These are phyloP conservation scores for Papilio glaucus DNA, from an alignment of 1,140 invertebrate genomes.

Conservation along the genomic window DNA sequence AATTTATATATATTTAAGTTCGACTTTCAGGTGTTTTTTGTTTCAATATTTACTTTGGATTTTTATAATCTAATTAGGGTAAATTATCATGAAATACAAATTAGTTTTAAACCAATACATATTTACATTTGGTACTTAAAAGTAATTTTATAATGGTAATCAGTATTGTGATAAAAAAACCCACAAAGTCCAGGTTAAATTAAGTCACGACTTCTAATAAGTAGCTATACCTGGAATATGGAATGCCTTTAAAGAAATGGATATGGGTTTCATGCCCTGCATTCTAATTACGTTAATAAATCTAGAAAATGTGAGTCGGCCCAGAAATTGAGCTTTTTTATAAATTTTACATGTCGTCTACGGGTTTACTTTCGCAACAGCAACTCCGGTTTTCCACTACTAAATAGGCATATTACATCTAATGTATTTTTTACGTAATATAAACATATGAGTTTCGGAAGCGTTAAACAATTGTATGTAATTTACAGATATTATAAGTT, in stretches of 20 bases:
- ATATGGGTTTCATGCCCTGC: neutral
- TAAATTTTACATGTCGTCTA: neutral
- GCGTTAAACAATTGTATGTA: too few species aligned
- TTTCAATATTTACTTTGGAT: too few species aligned
- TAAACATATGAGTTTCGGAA: too few species aligned
- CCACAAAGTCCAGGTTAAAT: neutral
- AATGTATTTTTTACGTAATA: too few species aligned
- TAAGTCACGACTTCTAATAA: neutral
- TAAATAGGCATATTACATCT: neutral
- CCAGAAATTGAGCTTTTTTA: neutral
- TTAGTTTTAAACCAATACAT: too few species aligned
- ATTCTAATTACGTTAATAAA: conserved; percentile 11
- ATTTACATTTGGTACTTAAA: too few species aligned
- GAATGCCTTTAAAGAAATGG: neutral
- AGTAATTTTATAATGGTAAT: neutral
- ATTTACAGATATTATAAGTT: too few species aligned
- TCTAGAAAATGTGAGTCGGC: conserved; percentile 2
- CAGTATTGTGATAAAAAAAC: neutral
- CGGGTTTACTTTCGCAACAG: neutral
- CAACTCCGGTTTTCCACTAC: neutral
- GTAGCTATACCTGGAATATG: conserved; percentile 2
- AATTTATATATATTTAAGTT: too few species aligned
- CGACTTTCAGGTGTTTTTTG: too few species aligned
- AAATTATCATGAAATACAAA: too few species aligned
- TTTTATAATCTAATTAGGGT: too few species aligned